Base-by-base conservation (phyloP, 2,888 invertebrate genomes). In the Liposcelis brunnea region DNA sequence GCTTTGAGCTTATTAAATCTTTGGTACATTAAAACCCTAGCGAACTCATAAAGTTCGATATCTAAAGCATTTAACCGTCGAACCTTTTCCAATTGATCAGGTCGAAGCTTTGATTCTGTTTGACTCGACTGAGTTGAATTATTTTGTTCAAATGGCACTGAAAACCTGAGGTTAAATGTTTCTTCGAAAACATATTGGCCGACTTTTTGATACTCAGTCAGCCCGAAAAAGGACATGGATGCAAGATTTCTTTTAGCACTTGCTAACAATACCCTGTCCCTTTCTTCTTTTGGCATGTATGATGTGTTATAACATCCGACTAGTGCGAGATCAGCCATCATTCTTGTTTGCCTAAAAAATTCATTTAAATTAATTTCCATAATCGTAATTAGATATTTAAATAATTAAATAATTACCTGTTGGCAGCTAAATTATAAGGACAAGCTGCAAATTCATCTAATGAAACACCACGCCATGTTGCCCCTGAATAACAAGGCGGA, bases 151-250 rank as follows among this genome's bases (percentile, higher is more conserved):
- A 93, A 90, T 44, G 85, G 83, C 55, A 87, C 79, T 49, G 83
- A 82, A 63, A 90, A 91, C 49, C 86, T 74, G 57, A 93, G 71
- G 62, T 85, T 85, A 61, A 94, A 94, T 12, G 87, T 89, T 65
- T 86, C 85, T 60, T 94, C 93, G 61, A 94, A 94, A 54, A 93
- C 80, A 63, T 90, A 90, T 62, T 91, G 91, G 21, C 86, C 82
- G 58, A 80, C 75, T 73, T 84, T 83, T 67, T 97, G 95, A 65
- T 77, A 79, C 66, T 98, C 98, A 6, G 94, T 93, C 51, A 98
- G 74, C 51, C 95, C 97, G 64, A 97, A 97, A 65, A 90, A 98
- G 45, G 95, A 85, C 89, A 98, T 90, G 42, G 82, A 80, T 49
- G 84, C 80, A 47, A 98, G 70, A 67, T 98, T 98, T 52, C 81